Base-by-base conservation (phyloP, 2,113 vertebrate genomes). In the Excalfactoria chinensis region DNA sequence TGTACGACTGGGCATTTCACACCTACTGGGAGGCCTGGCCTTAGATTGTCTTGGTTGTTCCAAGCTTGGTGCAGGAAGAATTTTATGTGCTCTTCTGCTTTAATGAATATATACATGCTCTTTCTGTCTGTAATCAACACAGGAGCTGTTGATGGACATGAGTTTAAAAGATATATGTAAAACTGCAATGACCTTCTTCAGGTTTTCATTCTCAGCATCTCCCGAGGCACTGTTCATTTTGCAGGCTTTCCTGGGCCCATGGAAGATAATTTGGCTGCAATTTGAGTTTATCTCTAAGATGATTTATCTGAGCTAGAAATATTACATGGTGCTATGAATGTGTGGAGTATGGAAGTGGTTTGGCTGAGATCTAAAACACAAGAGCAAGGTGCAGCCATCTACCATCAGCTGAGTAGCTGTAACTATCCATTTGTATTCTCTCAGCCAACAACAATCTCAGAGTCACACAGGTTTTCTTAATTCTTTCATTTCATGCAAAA, bases 321-420 rank as follows among this genome's bases (percentile, higher is more conserved):
- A 68, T 37, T 55, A 58, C 53, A 13, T 28, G 67, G 63, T 34
- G 64, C 70, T 63, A 19, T 63, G 63, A 82, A 76, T 89, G 89
- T 89, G 88, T 67, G 67, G n/a, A 96, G 92, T 90, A 91, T 84
- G 94, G 95, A 15, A 26, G 60, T n/a, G 70, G 68, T n/a, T 92
- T 93, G 90, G 90, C 94, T n/a, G n/a, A 41, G 41, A 23, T 35
- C 15, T 34, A 34, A 69, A 34, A 12, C 44, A 32, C 21, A 20
- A 18, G n/a, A 49, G 44, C 23, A 25, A 49, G n/a, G 49, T 48
- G 23, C 22, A 18, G 46, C 43, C 25, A 17, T 32, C 7, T 25
- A 46, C 12, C 44, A 46, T 49, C n/a, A 26, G 44, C n/a, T 17
- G 22, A 35, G 6, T 19, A 13, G 30, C 67, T 34, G 46, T 35